These are phyloP conservation scores for Triplophysa siluroides DNA, from an alignment of 2,113 vertebrate genomes.

Conservation along the genomic window DNA sequence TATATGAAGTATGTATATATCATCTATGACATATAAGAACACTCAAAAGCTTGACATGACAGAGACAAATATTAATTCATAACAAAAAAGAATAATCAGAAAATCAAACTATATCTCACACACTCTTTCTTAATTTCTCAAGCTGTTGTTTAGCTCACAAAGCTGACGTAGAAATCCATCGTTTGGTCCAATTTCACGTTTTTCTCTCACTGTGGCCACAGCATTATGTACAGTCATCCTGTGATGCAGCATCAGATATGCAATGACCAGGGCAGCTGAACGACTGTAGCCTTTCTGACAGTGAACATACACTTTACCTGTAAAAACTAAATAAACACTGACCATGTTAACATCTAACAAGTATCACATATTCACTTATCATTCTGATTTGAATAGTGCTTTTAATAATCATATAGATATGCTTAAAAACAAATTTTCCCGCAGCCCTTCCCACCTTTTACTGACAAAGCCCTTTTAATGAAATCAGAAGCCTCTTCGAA, in stretches of 20 bases:
- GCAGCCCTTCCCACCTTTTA: conserved; percentile 83
- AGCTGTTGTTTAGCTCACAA: conserved; percentile 82
- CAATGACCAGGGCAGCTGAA: conserved; percentile 88
- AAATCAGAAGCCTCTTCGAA: conserved; percentile 93
- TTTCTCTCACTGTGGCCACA: conserved; percentile 80
- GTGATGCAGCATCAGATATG: conserved; percentile 90
- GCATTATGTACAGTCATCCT: conserved; percentile 82
- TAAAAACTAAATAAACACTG: background rate
- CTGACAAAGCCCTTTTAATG: conserved; percentile 84
- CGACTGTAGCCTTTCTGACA: conserved; percentile 97
- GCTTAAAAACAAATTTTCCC: background rate
- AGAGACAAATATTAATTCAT: too few relatives aligned
- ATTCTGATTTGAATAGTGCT: too few relatives aligned
- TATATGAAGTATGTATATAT: too few relatives aligned
- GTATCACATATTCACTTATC: background rate
- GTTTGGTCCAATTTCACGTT: conserved; percentile 93
- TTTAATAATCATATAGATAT: background rate
- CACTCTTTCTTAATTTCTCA: background rate
- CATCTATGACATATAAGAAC: too few relatives aligned
- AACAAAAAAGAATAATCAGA: background rate
- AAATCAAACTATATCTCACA: background rate
- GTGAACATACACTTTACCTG: conserved; percentile 91
- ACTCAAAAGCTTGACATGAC: too few relatives aligned
- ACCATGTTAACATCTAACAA: background rate
- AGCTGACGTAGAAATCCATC: conserved; percentile 93